Evolutionary conservation across 2,113 vertebrate genomes (phyloP), one percentile per base, ranked within the genome.

Genomic region (Tenebrosternarchus preto): DNA sequence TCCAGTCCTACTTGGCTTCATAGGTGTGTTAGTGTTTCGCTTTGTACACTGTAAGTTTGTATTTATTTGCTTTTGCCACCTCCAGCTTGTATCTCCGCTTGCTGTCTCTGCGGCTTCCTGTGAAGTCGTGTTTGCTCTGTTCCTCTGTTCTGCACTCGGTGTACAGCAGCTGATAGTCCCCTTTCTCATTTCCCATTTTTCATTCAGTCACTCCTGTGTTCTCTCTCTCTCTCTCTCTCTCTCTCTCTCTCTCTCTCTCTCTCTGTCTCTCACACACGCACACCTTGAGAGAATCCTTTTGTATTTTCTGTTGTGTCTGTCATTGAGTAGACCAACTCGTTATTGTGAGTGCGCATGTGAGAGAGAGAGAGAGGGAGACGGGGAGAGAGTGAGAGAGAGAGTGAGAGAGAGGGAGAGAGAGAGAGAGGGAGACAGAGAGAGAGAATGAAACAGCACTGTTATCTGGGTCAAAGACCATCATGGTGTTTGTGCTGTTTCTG

Each of bases 381-480:
- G 53, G 16, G 17, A 31, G 33, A 36, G 33, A 4, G 71, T 73
- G 56, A 73, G 71, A 73, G 56, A n/a, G 53, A 24, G 17, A 31
- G 33, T 4, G 33, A 4, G 33, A n/a, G n/a, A n/a, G n/a, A n/a
- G n/a, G n/a, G n/a, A n/a, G n/a, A n/a, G 20, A 25, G 7, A 59
- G 22, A 25, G 57, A 9, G 57, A 9, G 46, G 19, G 29, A 66
- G 15, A 25, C 25, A 73, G 39, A 12, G 25, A 20, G 36, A 22
- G 33, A 27, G 19, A 2, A 27, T 3, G 20, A 76, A 29, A 66
- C 66, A 25, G n/a, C 73, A 72, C 31, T 72, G 53, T 59, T 63
- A 53, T 64, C 20, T 80, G 75, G 61, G 69, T 77, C 61, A 20
- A 74, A 36, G 60, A 55, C 55, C 36, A 55, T 78, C 53, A 73